Conservation (phyloP, 1,140 invertebrate genomes). For the Zaprionus vittiger region DNA sequence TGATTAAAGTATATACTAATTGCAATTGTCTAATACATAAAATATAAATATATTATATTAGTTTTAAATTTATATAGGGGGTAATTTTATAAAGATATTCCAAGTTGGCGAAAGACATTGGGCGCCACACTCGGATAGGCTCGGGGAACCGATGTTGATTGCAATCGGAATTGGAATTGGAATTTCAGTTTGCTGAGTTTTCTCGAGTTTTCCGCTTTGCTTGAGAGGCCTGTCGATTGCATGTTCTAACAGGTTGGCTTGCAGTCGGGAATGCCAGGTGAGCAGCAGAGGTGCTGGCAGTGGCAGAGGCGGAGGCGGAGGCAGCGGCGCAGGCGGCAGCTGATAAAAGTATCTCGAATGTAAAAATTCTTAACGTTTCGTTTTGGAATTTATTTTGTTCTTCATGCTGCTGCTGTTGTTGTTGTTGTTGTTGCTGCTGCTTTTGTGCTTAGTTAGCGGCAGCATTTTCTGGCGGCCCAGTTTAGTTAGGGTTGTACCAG, state of each 20-base stretch:
- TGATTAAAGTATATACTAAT: too few relatives aligned
- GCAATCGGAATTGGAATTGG: conserved; percentile 11
- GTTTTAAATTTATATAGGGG: too few relatives aligned
- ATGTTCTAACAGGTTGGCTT: conserved; percentile 61
- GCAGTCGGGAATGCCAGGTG: conserved; percentile 43
- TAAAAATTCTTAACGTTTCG: conserved; percentile 63
- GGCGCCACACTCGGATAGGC: conserved; percentile 36
- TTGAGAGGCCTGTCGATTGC: conserved; percentile 56
- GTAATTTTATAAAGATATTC: not conserved
- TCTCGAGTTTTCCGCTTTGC: conserved; percentile 43
- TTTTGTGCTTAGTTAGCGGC: conserved; percentile 6
- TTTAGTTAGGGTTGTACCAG: conserved; percentile 38
- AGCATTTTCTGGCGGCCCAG: conserved; percentile 10
- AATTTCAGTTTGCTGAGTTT: conserved; percentile 22
- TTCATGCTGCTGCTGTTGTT: not conserved
- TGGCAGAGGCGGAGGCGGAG: not conserved
- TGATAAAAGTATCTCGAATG: conserved; percentile 61
- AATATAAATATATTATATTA: too few relatives aligned
- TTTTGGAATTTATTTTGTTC: conserved; percentile 56
- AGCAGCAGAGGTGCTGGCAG: conserved; percentile 22
- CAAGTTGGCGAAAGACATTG: conserved; percentile 25
- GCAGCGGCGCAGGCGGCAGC: conserved; percentile 30
- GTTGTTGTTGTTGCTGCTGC: conserved; percentile 18
- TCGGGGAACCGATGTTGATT: conserved; percentile 17
- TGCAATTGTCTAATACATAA: too few relatives aligned